Conservation (phyloP, 2,113 vertebrate genomes). For the Antechinus flavipes region DNA sequence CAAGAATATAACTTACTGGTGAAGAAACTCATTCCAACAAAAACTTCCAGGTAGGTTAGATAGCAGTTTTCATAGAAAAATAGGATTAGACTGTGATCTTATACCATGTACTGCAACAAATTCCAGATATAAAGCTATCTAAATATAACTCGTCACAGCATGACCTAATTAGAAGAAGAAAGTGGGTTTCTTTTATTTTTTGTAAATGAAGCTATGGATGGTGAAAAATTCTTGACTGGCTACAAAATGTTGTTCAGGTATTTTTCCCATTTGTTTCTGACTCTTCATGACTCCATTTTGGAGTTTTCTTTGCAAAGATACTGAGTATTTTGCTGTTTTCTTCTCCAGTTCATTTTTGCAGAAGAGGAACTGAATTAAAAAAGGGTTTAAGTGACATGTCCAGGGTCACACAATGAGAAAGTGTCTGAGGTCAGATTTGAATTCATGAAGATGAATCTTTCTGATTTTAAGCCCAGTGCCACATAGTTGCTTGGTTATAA, state of each 20-base stretch:
- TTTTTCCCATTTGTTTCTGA: too few species aligned
- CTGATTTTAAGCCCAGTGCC: too few species aligned
- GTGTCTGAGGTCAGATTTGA: too few species aligned
- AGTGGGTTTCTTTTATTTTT: not conserved
- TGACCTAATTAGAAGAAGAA: not conserved
- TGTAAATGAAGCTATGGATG: not conserved
- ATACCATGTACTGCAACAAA: not conserved
- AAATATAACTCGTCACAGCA: not conserved
- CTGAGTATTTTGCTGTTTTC: too few species aligned
- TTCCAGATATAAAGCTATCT: not conserved
- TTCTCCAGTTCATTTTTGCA: too few species aligned
- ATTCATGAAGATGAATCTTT: too few species aligned
- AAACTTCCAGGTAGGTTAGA: not conserved
- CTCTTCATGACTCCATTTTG: too few species aligned
- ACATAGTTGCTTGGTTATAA: not conserved
- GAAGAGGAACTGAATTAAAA: too few species aligned
- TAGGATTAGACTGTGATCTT: not conserved
- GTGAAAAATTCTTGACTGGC: not conserved
- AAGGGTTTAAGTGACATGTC: too few species aligned
- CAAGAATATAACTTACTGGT: not conserved
- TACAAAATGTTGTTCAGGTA: too few species aligned
- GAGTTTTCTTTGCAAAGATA: too few species aligned
- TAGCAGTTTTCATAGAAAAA: not conserved
- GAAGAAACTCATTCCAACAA: not conserved
- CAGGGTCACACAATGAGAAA: too few species aligned